Conservation (phyloP, 2,888 invertebrate species). For the Steinernema scapterisci region DNA sequence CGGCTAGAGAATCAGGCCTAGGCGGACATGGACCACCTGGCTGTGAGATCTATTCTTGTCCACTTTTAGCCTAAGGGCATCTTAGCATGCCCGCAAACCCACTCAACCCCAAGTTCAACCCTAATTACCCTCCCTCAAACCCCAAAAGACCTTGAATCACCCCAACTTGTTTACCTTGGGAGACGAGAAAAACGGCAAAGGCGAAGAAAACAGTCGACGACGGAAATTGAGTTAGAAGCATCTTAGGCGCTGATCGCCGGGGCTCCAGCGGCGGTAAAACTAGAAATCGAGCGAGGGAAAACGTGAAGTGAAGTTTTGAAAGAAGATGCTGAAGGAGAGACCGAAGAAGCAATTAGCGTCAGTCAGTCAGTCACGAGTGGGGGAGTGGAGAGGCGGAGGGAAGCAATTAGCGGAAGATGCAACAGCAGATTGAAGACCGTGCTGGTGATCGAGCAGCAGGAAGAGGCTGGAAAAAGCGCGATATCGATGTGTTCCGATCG, state of each 20-base stretch:
- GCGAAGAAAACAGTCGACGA: not conserved
- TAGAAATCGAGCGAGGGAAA: not conserved
- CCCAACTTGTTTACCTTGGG: not conserved
- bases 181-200: constrained; percentile 3
- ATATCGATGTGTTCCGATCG: constrained; percentile 31
- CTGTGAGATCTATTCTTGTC: too few relatives aligned
- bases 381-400: constrained; percentile 5
- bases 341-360: constrained; percentile 27
- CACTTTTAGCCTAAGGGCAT: too few relatives aligned
- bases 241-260: too few relatives aligned
- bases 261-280: constrained; percentile 21
- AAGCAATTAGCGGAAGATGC: constrained; percentile 31
- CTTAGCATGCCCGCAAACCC: too few relatives aligned
- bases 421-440: not conserved
- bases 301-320: constrained; percentile 9
- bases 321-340: not conserved
- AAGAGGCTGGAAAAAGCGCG: not conserved
- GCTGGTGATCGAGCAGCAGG: not conserved
- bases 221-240: constrained; percentile 3
- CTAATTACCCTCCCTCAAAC: too few relatives aligned
- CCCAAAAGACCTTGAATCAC: too few relatives aligned
- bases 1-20: too few relatives aligned
- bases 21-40: too few relatives aligned
- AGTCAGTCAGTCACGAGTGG: constrained; percentile 21
- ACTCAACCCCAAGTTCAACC: too few relatives aligned